Conservation (phyloP, 2,888 invertebrate species). For the Microctonus brassicae region DNA sequence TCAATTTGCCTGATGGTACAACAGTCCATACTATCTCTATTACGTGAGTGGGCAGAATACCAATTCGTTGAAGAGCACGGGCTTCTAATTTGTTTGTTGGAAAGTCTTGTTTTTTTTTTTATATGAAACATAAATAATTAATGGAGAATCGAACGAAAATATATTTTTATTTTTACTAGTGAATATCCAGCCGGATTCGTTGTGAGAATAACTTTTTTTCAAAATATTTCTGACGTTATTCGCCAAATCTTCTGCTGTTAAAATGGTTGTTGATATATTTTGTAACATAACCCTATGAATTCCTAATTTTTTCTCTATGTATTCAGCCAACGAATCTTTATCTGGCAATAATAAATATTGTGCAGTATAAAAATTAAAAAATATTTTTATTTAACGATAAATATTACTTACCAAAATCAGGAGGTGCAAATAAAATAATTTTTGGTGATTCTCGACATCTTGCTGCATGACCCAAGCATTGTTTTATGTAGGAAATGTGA, state of each 20-base stretch:
- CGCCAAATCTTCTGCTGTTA: slow-evolving; percentile 55
- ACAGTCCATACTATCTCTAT: slow-evolving; percentile 67
- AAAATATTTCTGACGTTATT: slow-evolving; percentile 60
- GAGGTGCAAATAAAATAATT: slow-evolving; percentile 73
- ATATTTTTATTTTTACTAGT: slow-evolving; percentile 56
- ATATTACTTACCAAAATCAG: slow-evolving; percentile 61
- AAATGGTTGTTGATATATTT: slow-evolving; percentile 20
- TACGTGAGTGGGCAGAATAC: slow-evolving; percentile 72
- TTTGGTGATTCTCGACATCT: slow-evolving; percentile 71
- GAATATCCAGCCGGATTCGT: slow-evolving; percentile 66
- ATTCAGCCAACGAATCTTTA: slow-evolving; percentile 47
- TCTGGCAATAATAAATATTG: slow-evolving; percentile 41
- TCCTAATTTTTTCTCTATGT: slow-evolving; percentile 49
- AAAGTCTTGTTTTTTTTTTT: slow-evolving; percentile 62
- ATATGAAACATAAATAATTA: not conserved
- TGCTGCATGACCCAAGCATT: slow-evolving; percentile 71
- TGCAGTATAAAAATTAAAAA: not conserved
- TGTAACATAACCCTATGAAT: slow-evolving; percentile 43
- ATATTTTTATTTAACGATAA: not conserved
- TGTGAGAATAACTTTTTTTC: slow-evolving; percentile 58
- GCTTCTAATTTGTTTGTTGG: slow-evolving; percentile 71
- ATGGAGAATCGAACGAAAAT: not conserved
- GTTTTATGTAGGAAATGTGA: slow-evolving; percentile 76
- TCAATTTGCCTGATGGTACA: slow-evolving; percentile 30
- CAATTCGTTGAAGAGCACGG: slow-evolving; percentile 66